Evolutionary conservation across 2,797 vertebrate species (phyloP).

Genomic region (Diglossa cyanea): DNA sequence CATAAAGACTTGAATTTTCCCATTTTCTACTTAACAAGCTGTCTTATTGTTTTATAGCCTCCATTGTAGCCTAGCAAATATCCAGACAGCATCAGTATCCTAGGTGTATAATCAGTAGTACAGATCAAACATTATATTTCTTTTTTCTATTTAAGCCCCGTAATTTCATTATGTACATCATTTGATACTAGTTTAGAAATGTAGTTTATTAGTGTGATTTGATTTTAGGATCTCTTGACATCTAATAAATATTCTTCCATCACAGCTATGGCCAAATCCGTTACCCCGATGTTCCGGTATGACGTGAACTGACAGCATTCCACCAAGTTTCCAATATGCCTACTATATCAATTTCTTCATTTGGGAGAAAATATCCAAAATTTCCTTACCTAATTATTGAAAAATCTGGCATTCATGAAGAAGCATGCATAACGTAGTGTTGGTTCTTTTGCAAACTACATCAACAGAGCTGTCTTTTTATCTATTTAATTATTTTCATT

Average conservation of each 20-base stretch:
- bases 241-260: not conserved
- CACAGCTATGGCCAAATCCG: not conserved
- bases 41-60: not conserved
- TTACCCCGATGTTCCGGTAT: not conserved
- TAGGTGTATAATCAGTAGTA: not conserved
- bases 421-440: not conserved
- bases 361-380: not conserved
- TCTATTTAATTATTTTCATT: not conserved
- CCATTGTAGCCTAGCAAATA: not conserved
- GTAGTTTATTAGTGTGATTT: not conserved
- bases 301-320: not conserved
- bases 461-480: not conserved
- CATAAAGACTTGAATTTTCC: not conserved
- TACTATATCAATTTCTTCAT: not conserved
- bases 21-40: not conserved
- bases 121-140: not conserved
- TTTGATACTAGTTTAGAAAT: not conserved
- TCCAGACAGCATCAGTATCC: not conserved
- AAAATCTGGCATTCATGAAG: not conserved
- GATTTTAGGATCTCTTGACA: not conserved
- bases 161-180: not conserved
- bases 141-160: not conserved
- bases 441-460: not conserved
- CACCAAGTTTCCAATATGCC: not conserved
- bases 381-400: not conserved